Evolutionary conservation across 2,797 vertebrate genomes (phyloP).

Genomic region (Darevskia nairensis): DNA sequence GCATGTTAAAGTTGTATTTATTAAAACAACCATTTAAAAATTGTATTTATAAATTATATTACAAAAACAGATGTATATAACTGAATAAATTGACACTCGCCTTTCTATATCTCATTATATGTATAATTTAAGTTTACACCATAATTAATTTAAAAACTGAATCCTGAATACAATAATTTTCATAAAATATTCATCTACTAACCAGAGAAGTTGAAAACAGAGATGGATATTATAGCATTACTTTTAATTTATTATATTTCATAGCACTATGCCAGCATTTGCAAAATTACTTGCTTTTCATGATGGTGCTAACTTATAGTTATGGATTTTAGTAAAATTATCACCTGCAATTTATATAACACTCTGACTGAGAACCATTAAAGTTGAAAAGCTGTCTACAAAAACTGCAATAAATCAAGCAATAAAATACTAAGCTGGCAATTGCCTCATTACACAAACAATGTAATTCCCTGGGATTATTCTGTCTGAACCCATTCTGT

Average conservation of each 20-base stretch:
- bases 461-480: background rate
- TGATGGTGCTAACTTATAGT: background rate
- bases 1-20: background rate
- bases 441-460: background rate
- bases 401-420: background rate
- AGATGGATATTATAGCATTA: background rate
- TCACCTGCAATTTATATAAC: constrained; percentile 1
- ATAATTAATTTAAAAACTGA: constrained; percentile 4
- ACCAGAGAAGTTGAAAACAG: background rate
- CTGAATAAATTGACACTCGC: background rate
- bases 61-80: background rate
- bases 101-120: background rate
- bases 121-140: background rate
- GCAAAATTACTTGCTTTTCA: background rate
- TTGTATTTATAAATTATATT: background rate
- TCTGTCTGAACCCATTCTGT: background rate
- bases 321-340: background rate
- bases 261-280: background rate
- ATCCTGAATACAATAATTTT: background rate
- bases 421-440: background rate
- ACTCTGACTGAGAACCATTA: background rate
- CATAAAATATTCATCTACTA: constrained; percentile 15
- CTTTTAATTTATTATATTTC: background rate
- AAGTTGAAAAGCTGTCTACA: background rate
- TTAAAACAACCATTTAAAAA: too few relatives aligned